A percentile compares a stretch with the other conserved stretches of the same genome.
These are phyloP conservation scores for Adineta ricciae DNA, from an alignment of 2,888 invertebrate genomes.

Conservation along the genomic window DNA sequence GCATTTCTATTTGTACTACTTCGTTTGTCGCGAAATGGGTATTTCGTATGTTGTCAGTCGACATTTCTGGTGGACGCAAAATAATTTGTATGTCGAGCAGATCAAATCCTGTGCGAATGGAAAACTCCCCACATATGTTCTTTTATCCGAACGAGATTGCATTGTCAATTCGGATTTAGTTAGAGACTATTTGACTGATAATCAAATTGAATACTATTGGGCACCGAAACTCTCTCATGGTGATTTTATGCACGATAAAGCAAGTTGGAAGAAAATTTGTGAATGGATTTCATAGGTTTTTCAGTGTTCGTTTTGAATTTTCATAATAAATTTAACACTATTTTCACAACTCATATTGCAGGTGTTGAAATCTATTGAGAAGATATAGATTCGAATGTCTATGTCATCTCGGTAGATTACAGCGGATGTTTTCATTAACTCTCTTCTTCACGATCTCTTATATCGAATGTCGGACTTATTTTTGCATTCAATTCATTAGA, in stretches of 20 bases:
- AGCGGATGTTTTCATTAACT: too few species aligned
- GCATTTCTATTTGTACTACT: slow-evolving; percentile 8
- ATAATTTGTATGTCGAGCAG: slow-evolving; percentile 1
- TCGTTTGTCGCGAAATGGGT: slow-evolving; percentile 15
- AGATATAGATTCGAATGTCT: too few species aligned
- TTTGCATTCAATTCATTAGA: not conserved
- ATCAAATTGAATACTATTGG: not conserved
- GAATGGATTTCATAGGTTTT: not conserved
- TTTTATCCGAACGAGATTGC: slow-evolving; percentile 1
- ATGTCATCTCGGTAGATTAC: too few species aligned
- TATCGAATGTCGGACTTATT: not conserved
- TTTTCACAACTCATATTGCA: too few species aligned
- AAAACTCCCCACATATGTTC: not conserved
- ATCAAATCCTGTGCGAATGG: not conserved
- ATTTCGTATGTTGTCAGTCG: not conserved
- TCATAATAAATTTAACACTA: not conserved
- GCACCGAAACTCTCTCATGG: slow-evolving; percentile 4
- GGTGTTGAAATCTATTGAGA: too few species aligned
- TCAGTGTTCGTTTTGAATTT: not conserved
- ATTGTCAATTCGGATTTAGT: not conserved
- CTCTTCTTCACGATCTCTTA: not conserved
- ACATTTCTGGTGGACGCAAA: slow-evolving; percentile 19
- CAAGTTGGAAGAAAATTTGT: not conserved
- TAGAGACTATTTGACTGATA: not conserved
- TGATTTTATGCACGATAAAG: not conserved